Base-by-base conservation (phyloP, 2,797 vertebrate genomes). In the Heteromormyrus szaboi region DNA sequence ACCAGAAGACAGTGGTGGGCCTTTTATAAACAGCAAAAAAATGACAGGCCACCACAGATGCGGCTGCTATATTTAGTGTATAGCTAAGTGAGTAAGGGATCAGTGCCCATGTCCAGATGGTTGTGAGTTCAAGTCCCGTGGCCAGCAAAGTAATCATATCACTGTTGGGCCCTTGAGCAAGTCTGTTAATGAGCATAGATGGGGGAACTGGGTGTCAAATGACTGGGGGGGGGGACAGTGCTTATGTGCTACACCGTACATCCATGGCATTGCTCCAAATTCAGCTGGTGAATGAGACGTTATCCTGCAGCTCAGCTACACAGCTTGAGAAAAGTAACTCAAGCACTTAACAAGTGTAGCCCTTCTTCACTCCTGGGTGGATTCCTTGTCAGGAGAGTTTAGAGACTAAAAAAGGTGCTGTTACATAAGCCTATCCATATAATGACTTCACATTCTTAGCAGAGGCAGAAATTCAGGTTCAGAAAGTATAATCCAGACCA, bases 1-100 rank as follows among this genome's bases (percentile, higher is more conserved):
- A 94, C 94, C 94, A 95, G 92, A 94, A 94, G 92, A 92, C 93
- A 92, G 93, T 88, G 89, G 90, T 68, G 93, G 94, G 87, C 93
- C 92, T 94, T 93, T 95, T 93, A 92, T 93, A 93, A 94, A 94
- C 93, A 90, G 92, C 92, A 90, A 91, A 93, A 93, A 93, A 94
- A 92, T 93, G 72, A 92, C 92, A 93, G 91, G 92, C 93, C 91
- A 22, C 91, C 37, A 87, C 94, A 94, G 92, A 93, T 93, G 92
- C 93, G 92, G 91, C 50, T 0, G 0, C 93, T 95, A 94, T 94
- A 94, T 94, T 93, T 95, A 94, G 87, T 7, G 53, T 48, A 85
- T 56, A 25, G 37, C 37, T 79, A 19, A 19, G 72, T 44, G 72
- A 44, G 72, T 44, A 7, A 79, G 17, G 37, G 37, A 79, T 79